Evolutionary conservation across 2,113 vertebrate species (phyloP), one percentile per base, ranked within the genome.

Genomic region (Picathartes gymnocephalus): DNA sequence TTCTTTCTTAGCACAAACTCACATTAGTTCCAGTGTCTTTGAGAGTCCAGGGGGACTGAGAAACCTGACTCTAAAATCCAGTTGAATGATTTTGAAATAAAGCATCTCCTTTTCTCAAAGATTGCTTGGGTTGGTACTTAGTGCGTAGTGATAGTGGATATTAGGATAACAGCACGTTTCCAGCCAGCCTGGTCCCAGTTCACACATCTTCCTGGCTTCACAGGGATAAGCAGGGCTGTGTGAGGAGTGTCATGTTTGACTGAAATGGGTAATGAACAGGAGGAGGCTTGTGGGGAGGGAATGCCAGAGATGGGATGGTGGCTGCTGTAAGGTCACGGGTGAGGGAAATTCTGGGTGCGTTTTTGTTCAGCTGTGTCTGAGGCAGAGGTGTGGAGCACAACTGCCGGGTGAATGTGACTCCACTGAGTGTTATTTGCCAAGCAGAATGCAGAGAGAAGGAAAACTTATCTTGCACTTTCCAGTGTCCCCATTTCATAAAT

Each of bases 401-500:
- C 35, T 77, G 65, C 58, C 86, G 79, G 19, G 18, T 71, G 64
- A 91, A 91, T 1, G 4, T 70, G 61, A 51, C 72, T 88, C 27
- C n/a, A 4, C 24, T 2, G 5, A 64, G 58, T 65, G 23, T 61
- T 86, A 65, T 80, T 91, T 93, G 44, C 61, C 65, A 83, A 81
- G 54, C 35, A 45, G 24, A 81, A 51, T 25, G 22, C 30, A 13
- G 40, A 80, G 56, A 78, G 79, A 86, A 93, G 71, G 54, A 95
- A 95, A 88, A 92, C 95, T 97, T 96, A 93, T 93, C 95, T 97
- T 95, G 90, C 91, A 90, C 61, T 91, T 97, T 97, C 61, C 93
- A 96, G 88, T 95, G 92, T 97, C 96, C 95, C 86, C 86, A 88
- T 95, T 96, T 97, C 90, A 96, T 94, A 97, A 97, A 95, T 96